Base-by-base conservation (phyloP, 2,888 invertebrate species). In the Hypomecis atomaria region DNA sequence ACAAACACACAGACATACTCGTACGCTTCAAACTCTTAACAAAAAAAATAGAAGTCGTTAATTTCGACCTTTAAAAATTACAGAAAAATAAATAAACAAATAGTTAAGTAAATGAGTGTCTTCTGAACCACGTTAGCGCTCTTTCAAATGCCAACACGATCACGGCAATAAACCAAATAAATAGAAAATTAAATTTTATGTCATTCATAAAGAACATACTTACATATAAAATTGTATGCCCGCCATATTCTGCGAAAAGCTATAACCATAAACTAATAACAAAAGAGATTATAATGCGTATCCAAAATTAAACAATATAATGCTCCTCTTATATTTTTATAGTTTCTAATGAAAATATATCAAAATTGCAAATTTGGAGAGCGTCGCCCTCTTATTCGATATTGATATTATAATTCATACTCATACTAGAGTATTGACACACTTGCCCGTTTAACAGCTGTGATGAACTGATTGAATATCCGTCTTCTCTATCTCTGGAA, bases 201-300 rank as follows among this genome's bases (percentile, higher is more conserved):
- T 43, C 13, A 44, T 38, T 33, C 38, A 56, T 56, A 56, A 56
- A 47, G 23, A 23, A 23, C 23, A 56, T 23, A n/a, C n/a, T n/a
- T n/a, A 47, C 6, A 33, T 47, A 47, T 47, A 47, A 56, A 56
- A 47, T 10, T 45, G 38, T 47, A 59, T 47, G 53, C 3, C n/a
- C 36, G n/a, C 56, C 62, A 47, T 57, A 57, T 57, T 62, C 52
- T 44, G 56, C 52, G 52, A 47, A 62, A 50, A 62, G n/a, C 57
- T 37, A 62, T 62, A 43, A 62, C 40, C 56, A 47, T 62, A 62
- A 62, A 47, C n/a, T 57, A 40, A 33, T 44, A 50, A 62, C 61
- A 56, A 57, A 62, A 57, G 45, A 45, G 40, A 49, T 52, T 62
- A 47, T 57, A 6, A n/a, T n/a, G n/a, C 40, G 49, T 11, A 34